These are phyloP conservation scores for Drosophila biarmipes DNA, from an alignment of 1,140 invertebrate species.

Conservation along the genomic window DNA sequence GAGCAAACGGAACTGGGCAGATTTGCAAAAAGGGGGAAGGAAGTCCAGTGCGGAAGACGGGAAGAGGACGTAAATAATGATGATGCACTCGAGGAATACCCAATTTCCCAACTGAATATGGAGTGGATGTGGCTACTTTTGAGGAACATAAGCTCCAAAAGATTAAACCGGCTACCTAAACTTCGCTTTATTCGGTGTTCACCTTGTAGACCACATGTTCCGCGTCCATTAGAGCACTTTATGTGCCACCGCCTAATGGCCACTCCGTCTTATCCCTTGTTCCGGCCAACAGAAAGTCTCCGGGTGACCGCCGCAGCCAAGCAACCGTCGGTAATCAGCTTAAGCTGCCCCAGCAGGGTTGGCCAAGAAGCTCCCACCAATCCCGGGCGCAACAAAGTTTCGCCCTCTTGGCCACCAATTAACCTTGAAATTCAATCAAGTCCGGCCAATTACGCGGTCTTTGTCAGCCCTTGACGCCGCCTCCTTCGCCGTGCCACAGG, in stretches of 20 bases:
- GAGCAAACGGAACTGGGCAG: slow-evolving; percentile 3
- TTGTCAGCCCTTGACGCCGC: slow-evolving; percentile 7
- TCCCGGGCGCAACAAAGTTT: slow-evolving; percentile 12
- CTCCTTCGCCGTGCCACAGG: not conserved
- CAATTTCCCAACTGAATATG: no score
- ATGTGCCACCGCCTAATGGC: slow-evolving; percentile 14
- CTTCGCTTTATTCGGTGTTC: no score
- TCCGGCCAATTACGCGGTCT: slow-evolving; percentile 57
- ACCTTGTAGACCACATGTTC: not conserved
- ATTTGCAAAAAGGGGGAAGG: slow-evolving; percentile 1
- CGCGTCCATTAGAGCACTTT: not conserved
- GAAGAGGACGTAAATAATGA: slow-evolving; percentile 11
- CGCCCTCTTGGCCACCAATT: slow-evolving; percentile 46
- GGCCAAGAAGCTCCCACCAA: slow-evolving; percentile 32
- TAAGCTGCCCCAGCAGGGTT: slow-evolving; percentile 24
- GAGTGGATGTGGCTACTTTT: no score
- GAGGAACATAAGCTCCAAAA: no score
- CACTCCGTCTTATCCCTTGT: slow-evolving; percentile 24
- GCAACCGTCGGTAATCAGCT: slow-evolving; percentile 28
- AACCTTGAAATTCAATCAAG: slow-evolving; percentile 77
- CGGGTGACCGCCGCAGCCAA: not conserved
- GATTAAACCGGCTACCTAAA: no score
- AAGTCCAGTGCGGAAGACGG: not conserved
- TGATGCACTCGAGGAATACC: slow-evolving; percentile 2
- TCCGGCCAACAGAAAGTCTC: slow-evolving; percentile 4